Evolutionary conservation across 2,113 vertebrate species (phyloP).

Genomic region (Ovis canadensis): DNA sequence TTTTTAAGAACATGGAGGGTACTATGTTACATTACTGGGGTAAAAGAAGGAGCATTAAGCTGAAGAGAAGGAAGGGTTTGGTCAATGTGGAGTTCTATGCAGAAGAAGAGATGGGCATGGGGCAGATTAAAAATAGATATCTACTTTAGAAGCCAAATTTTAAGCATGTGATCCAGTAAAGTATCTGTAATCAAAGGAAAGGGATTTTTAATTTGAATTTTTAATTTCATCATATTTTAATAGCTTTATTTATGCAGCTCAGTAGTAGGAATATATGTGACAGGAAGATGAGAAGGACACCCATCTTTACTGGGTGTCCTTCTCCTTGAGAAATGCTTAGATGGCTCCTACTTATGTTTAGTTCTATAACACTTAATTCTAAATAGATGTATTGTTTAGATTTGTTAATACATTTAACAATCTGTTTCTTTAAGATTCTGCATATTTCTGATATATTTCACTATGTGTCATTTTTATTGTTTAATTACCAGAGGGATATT

Average conservation of each 20-base stretch:
- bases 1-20: neutral
- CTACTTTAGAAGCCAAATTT: slow-evolving; percentile 19
- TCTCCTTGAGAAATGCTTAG: neutral
- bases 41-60: neutral
- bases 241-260: neutral
- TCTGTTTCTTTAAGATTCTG: slow-evolving; percentile 17
- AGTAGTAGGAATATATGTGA: neutral
- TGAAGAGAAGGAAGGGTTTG: neutral
- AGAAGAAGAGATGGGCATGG: neutral
- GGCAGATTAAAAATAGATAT: neutral
- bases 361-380: neutral
- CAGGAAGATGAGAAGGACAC: neutral
- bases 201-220: slow-evolving; percentile 24
- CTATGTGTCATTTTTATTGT: neutral
- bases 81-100: neutral
- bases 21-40: neutral
- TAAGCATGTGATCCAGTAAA: neutral
- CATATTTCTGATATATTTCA: neutral
- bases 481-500: neutral
- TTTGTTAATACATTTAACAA: neutral
- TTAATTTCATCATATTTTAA: neutral
- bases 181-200: neutral
- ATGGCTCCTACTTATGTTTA: neutral
- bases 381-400: neutral
- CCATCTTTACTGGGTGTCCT: neutral